Base-by-base conservation (phyloP, 2,113 vertebrate species). In the Sterrhoptilus dennistouni region DNA sequence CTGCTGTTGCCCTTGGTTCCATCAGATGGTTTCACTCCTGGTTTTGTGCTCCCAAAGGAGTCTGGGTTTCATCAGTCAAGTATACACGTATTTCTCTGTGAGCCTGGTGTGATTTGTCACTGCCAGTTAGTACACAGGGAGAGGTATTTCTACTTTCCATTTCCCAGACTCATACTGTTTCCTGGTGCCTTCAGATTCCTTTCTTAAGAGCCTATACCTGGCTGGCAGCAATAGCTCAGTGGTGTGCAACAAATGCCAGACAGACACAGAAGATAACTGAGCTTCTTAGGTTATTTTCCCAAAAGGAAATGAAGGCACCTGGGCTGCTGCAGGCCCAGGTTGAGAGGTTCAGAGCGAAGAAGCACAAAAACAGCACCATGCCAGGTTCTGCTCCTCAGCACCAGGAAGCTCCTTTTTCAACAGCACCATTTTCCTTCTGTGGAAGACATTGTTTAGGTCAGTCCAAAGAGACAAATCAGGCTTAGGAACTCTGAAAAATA, bases 341-440 rank as follows among this genome's bases (percentile, higher is more conserved):
- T 33, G 33, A 77, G 17, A 7, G 5, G 6, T 24, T 66, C 29
- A n/a, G n/a, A 81, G 38, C 19, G 29, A 40, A 87, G 50, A 36
- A 15, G 11, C 9, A 35, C 11, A 76, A 36, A 42, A 85, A 18
- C 3, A 76, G 24, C 16, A 45, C 6, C 4, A 3, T 33, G 23
- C 9, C 61, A 59, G 9, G 6, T 57, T 36, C 66, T 86, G n/a
- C 14, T 38, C 21, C 38, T 59, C 50, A 70, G 38, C 20, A 38
- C 18, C 12, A 53, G 23, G 21, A 88, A 63, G 12, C 13, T 63
- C 11, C n/a, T 90, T 70, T 7, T 2, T 42, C 35, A 92, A 50
- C 0, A 1, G 7, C 22, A 29, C 5, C 3, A 22, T 90, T 53
- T 80, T 69, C 31, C 18, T 59, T 66, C 24, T 2, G 0, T 35